Evolutionary conservation across 2,113 vertebrate genomes (phyloP).

Genomic region (Proteles cristata): DNA sequence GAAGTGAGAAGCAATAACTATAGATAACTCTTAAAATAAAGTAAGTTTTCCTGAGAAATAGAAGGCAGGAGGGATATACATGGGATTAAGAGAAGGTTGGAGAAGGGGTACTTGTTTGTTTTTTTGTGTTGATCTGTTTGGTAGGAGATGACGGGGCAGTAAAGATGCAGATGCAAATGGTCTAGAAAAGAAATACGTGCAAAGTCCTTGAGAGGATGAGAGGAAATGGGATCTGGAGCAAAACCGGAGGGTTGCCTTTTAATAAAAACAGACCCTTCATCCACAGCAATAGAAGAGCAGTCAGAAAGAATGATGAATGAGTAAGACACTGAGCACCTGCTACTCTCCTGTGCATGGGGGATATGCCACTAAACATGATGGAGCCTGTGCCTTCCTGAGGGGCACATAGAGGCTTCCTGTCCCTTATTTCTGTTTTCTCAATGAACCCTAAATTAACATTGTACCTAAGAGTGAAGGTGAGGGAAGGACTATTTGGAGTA

Average conservation of each 20-base stretch:
- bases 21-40: conserved; percentile 17
- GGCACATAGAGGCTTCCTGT: neutral
- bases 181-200: neutral
- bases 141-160: neutral
- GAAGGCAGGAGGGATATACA: neutral
- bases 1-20: neutral
- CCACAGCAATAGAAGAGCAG: neutral
- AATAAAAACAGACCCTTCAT: conserved; percentile 25
- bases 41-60: conserved; percentile 21
- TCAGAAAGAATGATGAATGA: conserved; percentile 46
- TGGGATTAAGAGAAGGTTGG: neutral
- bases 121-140: neutral
- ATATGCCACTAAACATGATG: neutral
- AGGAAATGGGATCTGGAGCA: conserved; percentile 28
- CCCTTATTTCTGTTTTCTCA: conserved; percentile 47
- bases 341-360: neutral
- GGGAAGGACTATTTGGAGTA: conserved; percentile 7
- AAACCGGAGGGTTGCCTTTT: conserved; percentile 14
- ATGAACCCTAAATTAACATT: neutral
- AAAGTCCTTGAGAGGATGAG: neutral
- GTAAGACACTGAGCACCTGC: neutral
- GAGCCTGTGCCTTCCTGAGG: neutral
- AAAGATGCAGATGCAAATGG: neutral
- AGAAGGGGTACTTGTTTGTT: neutral
- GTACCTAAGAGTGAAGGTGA: neutral